A percentile compares a stretch with the other conserved stretches of the same genome.
Conservation (phyloP, 2,113 vertebrate genomes). For the Podiceps cristatus region DNA sequence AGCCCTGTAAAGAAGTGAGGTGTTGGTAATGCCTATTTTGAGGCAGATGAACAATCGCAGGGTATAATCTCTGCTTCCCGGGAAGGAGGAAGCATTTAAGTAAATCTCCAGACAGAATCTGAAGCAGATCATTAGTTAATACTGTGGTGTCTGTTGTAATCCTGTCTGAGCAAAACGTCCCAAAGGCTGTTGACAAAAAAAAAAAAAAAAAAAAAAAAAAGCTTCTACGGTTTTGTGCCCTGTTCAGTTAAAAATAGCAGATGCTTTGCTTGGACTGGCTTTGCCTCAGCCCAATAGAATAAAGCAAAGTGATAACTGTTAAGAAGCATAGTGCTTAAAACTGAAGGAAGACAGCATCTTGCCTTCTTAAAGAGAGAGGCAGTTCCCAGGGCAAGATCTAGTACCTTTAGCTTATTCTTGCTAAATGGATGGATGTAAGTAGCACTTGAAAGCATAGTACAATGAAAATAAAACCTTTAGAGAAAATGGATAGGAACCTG, state of each 20-base stretch:
- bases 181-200: not conserved
- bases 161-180: not conserved
- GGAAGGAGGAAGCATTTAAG: not conserved
- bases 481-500: not conserved
- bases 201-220: no score
- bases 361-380: rapidly evolving
- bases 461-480: not conserved
- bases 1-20: not conserved
- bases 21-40: not conserved
- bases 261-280: rapidly evolving
- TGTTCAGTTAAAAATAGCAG: not conserved
- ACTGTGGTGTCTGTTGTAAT: not conserved
- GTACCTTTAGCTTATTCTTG: not conserved
- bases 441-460: not conserved
- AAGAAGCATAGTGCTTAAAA: not conserved
- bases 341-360: not conserved
- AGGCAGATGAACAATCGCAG: not conserved
- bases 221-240: not conserved
- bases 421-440: not conserved
- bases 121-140: not conserved
- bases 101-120: not conserved
- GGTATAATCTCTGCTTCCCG: not conserved
- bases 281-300: not conserved
- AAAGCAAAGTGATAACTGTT: not conserved
- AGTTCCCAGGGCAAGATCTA: rapidly evolving